phyloP scores from a whole-genome alignment of 2,113 vertebrate species.

The Forbesichthys agassizii region DNA sequence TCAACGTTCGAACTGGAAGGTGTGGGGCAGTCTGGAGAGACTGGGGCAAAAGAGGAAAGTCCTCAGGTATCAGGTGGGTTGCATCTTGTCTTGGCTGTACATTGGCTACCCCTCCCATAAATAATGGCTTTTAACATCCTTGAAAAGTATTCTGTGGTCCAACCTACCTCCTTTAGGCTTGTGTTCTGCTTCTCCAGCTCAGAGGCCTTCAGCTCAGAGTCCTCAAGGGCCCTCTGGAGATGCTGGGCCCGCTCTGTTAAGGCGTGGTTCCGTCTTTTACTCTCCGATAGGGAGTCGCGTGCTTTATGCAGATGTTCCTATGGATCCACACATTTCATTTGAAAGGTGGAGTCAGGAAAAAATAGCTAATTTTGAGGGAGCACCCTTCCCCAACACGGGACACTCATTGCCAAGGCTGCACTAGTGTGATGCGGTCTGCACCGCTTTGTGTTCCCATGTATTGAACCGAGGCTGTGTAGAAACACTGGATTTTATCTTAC shows the following conservation, averaged over 20 bases:
- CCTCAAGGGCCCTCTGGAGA: conserved; percentile 66
- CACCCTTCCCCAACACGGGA: no score
- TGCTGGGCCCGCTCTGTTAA: conserved; percentile 63
- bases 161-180: conserved; percentile 71
- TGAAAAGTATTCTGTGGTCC: not conserved
- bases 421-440: no score
- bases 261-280: conserved; percentile 70
- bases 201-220: conserved; percentile 52
- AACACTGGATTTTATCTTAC: no score
- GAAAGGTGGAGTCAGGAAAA: not conserved
- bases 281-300: conserved; percentile 69
- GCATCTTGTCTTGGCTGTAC: no score
- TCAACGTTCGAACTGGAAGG: no score
- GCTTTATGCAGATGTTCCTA: conserved; percentile 78
- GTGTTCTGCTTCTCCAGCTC: conserved; percentile 67
- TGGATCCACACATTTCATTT: conserved; percentile 8
- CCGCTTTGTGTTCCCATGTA: no score
- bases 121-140: not conserved
- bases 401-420: no score
- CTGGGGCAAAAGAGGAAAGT: no score
- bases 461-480: no score
- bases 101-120: no score
- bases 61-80: no score
- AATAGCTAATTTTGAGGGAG: not conserved
- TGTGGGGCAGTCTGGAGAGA: no score